Percentiles rank a stretch among this genome's conserved stretches.
These are phyloP conservation scores for Sarcophaga bullata DNA, from an alignment of 1,140 invertebrate species.

Conservation along the genomic window DNA sequence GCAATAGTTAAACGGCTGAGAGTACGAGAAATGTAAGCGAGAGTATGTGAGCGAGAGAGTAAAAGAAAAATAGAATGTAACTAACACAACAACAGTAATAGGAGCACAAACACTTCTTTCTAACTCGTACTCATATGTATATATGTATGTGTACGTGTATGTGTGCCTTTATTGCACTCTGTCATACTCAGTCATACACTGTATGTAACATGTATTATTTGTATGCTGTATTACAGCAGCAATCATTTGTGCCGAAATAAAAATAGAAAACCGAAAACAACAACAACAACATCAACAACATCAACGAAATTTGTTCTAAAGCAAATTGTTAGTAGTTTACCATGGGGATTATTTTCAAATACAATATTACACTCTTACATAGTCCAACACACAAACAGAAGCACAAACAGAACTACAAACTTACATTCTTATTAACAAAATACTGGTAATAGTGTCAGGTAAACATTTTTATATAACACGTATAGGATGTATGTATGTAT, in stretches of 20 bases:
- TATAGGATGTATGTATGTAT: background rate
- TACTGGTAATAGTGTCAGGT: conserved; percentile 9
- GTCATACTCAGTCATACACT: background rate
- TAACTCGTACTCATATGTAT: background rate
- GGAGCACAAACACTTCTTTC: background rate
- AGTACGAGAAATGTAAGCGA: background rate
- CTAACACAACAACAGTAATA: conserved; percentile 14
- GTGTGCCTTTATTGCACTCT: background rate
- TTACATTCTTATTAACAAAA: background rate
- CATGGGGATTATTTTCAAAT: background rate
- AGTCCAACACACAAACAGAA: conserved; percentile 2
- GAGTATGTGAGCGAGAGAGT: too few relatives aligned
- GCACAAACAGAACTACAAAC: background rate
- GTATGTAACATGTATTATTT: background rate
- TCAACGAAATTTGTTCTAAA: background rate
- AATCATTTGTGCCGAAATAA: conserved; percentile 18
- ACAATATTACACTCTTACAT: background rate
- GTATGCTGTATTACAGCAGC: conserved; percentile 9
- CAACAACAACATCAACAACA: too few relatives aligned
- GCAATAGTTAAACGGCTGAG: background rate
- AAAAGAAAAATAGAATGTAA: background rate
- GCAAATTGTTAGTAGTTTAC: conserved; percentile 26
- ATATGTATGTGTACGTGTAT: background rate
- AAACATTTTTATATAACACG: conserved; percentile 1
- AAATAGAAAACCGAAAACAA: too few relatives aligned